A percentile compares a stretch with the other conserved stretches of the same genome.
These are phyloP conservation scores for Araneus ventricosus DNA, from an alignment of 1,140 invertebrate species.

Conservation along the genomic window DNA sequence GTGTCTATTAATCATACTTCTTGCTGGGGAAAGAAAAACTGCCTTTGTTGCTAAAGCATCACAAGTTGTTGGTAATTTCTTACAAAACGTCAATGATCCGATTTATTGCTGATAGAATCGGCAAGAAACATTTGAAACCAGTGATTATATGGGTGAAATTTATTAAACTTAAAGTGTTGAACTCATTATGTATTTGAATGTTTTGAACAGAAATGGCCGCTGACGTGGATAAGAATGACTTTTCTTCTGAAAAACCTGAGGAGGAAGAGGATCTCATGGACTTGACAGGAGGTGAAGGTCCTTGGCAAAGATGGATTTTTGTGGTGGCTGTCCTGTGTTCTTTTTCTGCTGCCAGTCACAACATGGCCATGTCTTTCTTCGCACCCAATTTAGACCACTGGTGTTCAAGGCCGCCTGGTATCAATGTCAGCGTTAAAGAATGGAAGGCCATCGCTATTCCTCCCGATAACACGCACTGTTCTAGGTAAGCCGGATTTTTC, in stretches of 20 bases:
- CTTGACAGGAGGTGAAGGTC: neutral
- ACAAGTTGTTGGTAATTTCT: too few species aligned
- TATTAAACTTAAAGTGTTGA: too few species aligned
- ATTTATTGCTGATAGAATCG: too few species aligned
- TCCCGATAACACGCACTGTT: neutral
- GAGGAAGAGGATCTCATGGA: constrained; percentile 1
- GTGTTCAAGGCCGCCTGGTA: neutral
- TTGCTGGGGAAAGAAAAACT: too few species aligned
- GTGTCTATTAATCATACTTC: too few species aligned
- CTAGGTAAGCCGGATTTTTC: constrained; percentile 10
- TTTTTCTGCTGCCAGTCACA: neutral
- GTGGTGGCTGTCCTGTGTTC: neutral
- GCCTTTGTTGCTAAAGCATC: too few species aligned
- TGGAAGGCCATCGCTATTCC: constrained; percentile 4
- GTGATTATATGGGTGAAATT: too few species aligned
- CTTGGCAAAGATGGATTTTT: constrained; percentile 27
- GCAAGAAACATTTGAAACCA: too few species aligned
- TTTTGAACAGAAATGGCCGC: neutral
- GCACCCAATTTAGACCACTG: constrained; percentile 27
- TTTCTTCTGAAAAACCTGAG: neutral
- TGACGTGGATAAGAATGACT: neutral
- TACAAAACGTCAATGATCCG: too few species aligned
- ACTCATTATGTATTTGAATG: neutral
- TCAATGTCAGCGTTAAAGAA: neutral
- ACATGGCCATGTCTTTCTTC: neutral